Evolutionary conservation across 2,113 vertebrate genomes (phyloP).

Genomic region (Ammodytes marinus): DNA sequence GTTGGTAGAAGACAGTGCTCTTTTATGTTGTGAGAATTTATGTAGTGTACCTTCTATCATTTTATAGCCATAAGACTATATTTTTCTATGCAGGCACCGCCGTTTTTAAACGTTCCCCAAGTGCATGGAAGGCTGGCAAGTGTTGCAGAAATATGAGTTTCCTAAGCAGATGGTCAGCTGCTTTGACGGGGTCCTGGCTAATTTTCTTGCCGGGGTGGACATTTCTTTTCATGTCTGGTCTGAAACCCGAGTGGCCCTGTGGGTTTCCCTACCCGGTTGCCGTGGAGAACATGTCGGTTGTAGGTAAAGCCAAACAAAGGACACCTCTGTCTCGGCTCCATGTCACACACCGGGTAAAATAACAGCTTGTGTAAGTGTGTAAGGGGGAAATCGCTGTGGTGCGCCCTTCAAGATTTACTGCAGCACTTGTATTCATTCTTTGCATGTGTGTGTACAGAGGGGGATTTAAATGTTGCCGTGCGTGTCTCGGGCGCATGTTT

Average conservation of each 20-base stretch:
- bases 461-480: constrained; percentile 12
- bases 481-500: constrained; percentile 28
- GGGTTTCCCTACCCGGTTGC: constrained; percentile 54
- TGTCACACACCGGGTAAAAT: constrained; percentile 74
- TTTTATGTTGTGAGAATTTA: neutral
- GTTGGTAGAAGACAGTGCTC: neutral
- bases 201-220: constrained; percentile 68
- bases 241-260: constrained; percentile 63
- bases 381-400: constrained; percentile 37
- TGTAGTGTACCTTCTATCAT: neutral
- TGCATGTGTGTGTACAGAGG: constrained; percentile 17
- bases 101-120: constrained; percentile 5
- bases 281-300: constrained; percentile 50
- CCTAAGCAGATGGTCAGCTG: constrained; percentile 47
- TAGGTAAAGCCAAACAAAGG: constrained; percentile 73
- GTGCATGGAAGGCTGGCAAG: constrained; percentile 16
- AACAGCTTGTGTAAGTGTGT: constrained; percentile 46
- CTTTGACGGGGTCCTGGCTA: constrained; percentile 32
- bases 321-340: constrained; percentile 72
- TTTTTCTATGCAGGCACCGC: neutral
- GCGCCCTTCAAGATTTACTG: constrained; percentile 49
- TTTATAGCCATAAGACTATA: neutral
- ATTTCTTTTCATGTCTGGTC: constrained; percentile 73
- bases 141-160: constrained; percentile 41
- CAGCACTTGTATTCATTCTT: constrained; percentile 44